Base-by-base conservation (phyloP, 2,113 vertebrate genomes). In the Nesogale talazaci region DNA sequence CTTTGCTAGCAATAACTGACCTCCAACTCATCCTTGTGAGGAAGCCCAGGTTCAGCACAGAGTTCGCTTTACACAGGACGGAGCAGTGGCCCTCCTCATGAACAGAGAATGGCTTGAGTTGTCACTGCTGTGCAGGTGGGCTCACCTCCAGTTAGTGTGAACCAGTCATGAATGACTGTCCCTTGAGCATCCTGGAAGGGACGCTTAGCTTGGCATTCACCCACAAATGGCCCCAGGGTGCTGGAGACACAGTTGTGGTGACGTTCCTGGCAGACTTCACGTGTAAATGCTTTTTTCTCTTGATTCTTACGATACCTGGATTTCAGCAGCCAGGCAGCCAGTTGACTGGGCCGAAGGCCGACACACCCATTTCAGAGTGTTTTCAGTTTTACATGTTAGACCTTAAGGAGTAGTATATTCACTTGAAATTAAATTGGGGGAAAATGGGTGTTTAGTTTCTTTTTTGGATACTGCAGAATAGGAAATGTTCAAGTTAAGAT, bases 1-100 rank as follows among this genome's bases (percentile, higher is more conserved):
- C 92, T 69, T 93, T 86, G 96, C 92, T 94, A 95, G 95, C 95
- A 94, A 94, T 95, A 94, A 95, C 89, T 57, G 92, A 82, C 92
- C 89, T 95, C 88, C 89, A 74, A 79, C 9, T 59, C 34, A 22
- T 59, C 69, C 46, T 89, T 81, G 88, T 90, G 94, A 79, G 85
- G 92, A 92, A 89, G 89, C 95, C 94, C 86, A 89, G 81, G 94
- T 91, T 92, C 14, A n/a, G 96, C 95, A 96, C 92, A 89, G 94
- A 89, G 82, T 36, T 93, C 94, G 94, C 92, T 96, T 96, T 91
- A 93, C 40, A 70, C 0, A 79, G 93, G 83, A 90, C 90, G 69
- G 86, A 89, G 92, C 95, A 94, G 80, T 83, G n/a, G n/a, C 63
- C 92, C 79, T 59, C 57, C 82, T 89, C 63, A 0, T 83, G 82